Evolutionary conservation across 2,113 vertebrate species (phyloP).

Genomic region (Euleptes europaea): DNA sequence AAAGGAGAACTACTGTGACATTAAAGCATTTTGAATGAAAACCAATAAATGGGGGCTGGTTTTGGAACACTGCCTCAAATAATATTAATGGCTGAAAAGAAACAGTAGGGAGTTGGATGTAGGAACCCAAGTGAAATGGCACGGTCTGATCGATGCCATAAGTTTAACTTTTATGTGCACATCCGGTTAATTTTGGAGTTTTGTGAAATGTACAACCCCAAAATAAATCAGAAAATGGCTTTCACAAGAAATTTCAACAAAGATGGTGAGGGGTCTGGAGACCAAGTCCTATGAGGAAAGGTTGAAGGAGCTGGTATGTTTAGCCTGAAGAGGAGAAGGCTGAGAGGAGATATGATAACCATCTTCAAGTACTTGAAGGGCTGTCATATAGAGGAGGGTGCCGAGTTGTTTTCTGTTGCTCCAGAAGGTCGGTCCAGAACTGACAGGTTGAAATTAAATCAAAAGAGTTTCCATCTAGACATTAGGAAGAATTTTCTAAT

Average conservation of each 20-base stretch:
- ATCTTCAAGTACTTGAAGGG: no score
- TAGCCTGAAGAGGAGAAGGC: no score
- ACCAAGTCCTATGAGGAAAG: no score
- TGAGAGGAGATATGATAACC: no score
- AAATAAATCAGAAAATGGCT: not conserved
- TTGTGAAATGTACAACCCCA: not conserved
- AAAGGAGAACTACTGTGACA: not conserved
- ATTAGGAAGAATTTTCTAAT: no score
- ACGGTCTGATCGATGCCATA: not conserved
- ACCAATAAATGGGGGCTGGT: not conserved
- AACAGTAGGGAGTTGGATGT: not conserved
- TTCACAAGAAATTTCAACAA: not conserved
- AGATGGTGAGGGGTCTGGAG: no score
- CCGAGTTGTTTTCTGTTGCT: no score
- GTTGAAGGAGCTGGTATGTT: no score
- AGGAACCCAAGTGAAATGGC: not conserved
- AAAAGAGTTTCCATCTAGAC: no score
- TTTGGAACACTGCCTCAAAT: slow-evolving; percentile 1
- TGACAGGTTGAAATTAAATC: no score
- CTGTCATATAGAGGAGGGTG: no score
- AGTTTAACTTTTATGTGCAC: slow-evolving; percentile 6
- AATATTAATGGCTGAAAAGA: not conserved
- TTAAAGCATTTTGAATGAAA: not conserved
- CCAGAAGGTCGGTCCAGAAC: no score
- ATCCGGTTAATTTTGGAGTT: not conserved